phyloP scores from a whole-genome alignment of 2,113 vertebrate species.

The Calidris pugnax region DNA sequence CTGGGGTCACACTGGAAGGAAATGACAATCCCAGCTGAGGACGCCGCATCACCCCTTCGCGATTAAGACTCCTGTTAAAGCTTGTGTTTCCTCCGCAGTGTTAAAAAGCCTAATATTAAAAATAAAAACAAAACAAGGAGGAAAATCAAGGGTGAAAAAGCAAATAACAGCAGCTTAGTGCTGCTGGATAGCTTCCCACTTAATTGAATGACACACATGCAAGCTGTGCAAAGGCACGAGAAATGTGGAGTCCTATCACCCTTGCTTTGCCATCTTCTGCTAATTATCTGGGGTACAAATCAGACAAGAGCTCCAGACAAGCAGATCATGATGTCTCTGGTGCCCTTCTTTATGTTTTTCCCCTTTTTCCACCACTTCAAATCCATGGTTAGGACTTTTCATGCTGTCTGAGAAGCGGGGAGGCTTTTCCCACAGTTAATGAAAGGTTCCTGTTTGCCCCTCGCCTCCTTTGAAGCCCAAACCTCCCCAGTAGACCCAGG shows the following conservation, averaged over 20 bases:
- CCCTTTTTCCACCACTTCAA: neutral
- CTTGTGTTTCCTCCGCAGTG: neutral
- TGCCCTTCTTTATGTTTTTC: neutral
- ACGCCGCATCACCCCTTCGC: slow-evolving; percentile 43
- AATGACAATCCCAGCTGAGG: slow-evolving; percentile 83
- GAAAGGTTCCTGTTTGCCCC: slow-evolving; percentile 71
- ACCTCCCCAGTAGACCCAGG: slow-evolving; percentile 72
- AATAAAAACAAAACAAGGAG: neutral
- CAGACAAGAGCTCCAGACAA: neutral
- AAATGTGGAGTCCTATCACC: neutral
- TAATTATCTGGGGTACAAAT: neutral
- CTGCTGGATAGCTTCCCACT: neutral
- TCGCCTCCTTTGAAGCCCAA: slow-evolving; percentile 69
- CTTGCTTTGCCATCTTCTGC: neutral
- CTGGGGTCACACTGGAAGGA: slow-evolving; percentile 78
- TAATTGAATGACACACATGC: neutral
- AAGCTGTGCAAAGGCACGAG: neutral
- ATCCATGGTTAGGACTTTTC: neutral
- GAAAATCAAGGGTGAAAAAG: neutral
- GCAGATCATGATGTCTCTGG: neutral
- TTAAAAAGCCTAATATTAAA: neutral
- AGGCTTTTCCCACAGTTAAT: slow-evolving; percentile 51
- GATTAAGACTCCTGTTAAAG: neutral
- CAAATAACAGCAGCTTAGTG: neutral
- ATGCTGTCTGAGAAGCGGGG: rapidly evolving